Evolutionary conservation across 2,113 vertebrate species (phyloP), one percentile per base, ranked within the genome.

Genomic region (Triplophysa dalaica): DNA sequence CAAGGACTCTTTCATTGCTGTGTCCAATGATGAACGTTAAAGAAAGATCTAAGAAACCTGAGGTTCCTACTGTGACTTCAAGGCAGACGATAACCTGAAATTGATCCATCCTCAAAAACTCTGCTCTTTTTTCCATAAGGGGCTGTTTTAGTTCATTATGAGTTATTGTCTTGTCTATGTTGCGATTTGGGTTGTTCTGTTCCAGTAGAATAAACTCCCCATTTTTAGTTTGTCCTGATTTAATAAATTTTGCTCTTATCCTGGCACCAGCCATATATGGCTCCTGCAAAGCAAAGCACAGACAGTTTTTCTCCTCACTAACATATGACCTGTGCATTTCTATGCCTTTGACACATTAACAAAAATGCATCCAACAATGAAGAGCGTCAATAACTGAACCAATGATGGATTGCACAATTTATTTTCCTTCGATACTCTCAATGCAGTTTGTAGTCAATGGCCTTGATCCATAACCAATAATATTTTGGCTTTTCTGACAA

Each of bases 281-380:
- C 94, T 0, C 94, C 94, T 1, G 95, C 92, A 0, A 93, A 93
- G 21, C 94, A 96, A 86, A 95, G 94, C 83, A 95, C 83, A 83
- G 93, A 95, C 50, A 95, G 91, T 76, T 91, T 87, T 75, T 91
- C 90, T 0, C 95, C 94, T 1, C 94, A 90, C 69, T 86, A 87
- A 2, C 94, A 95, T 70, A 96, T 81, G 68, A 95, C 88, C 94
- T 95, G 89, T 94, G 0, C 94, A 90, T 85, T 95, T 94, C 86
- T 95, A 94, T 12, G 93, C 94, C 33, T 94, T 87, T 70, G 94
- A 95, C 88, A 95, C 95, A 88, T 96, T 95, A 2, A 96, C 94
- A 0, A 95, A 95, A 94, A 96, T 95, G 87, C 94, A 95, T 10
- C 94, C 94, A 12, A 96, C 94, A 94, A 95, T 94, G 33, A 95